These are phyloP conservation scores for Noctua janthina DNA, from an alignment of 2,888 invertebrate genomes.

Conservation along the genomic window DNA sequence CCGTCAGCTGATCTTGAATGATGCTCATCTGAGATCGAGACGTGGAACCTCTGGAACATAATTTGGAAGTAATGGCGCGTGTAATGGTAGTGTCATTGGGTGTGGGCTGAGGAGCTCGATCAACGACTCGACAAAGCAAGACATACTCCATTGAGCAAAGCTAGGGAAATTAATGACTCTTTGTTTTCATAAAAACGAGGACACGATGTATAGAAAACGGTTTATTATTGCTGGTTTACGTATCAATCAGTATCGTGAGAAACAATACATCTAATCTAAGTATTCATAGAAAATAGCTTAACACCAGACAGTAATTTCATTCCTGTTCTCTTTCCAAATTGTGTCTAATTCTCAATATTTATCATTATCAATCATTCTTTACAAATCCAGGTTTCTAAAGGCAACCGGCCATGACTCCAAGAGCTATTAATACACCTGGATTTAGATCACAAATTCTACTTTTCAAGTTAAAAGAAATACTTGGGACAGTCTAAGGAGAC, in stretches of 20 bases:
- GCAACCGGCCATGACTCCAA: not conserved
- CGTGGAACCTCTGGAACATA: conserved; percentile 75
- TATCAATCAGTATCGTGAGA: conserved; percentile 31
- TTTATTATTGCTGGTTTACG: conserved; percentile 28
- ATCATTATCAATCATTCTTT: conserved; percentile 6
- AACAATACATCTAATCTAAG: conserved; percentile 2
- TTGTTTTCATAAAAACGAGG: conserved; percentile 68
- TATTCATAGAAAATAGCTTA: not conserved
- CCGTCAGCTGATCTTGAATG: conserved; percentile 55
- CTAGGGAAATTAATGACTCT: conserved; percentile 71
- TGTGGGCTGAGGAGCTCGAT: conserved; percentile 75
- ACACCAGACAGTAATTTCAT: not conserved
- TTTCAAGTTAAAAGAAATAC: not conserved
- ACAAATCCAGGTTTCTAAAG: conserved; percentile 5
- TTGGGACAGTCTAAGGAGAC: not conserved
- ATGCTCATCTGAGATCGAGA: conserved; percentile 73
- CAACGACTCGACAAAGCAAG: conserved; percentile 74
- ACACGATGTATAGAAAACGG: conserved; percentile 45
- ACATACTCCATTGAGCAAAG: conserved; percentile 76
- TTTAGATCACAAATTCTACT: no score
- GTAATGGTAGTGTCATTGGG: conserved; percentile 82
- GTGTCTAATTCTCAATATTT: conserved; percentile 2
- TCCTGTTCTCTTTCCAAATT: not conserved
- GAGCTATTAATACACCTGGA: conserved; percentile 3
- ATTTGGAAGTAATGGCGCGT: conserved; percentile 86